Evolutionary conservation across 2,113 vertebrate species (phyloP), one percentile per base, ranked within the genome.

Genomic region (Brachypodius melanocephalos): DNA sequence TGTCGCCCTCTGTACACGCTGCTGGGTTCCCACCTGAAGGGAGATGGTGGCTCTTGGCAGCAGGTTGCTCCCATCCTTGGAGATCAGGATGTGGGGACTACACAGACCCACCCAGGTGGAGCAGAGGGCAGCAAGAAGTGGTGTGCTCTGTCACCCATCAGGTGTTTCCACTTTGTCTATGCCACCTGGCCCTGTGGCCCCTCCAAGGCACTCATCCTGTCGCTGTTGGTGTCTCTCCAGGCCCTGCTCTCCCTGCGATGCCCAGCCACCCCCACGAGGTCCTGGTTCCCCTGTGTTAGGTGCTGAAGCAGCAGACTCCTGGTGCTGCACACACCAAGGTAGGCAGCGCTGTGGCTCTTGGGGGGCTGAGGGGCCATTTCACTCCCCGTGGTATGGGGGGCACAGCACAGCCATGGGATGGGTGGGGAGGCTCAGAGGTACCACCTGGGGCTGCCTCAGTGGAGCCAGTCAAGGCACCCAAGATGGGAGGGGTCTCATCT

Each of bases 191-290:
- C 25, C 34, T 9, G 55, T 49, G 29, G 25, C 58, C 55, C 29
- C 34, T n/a, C n/a, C 17, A 2, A 2, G 3, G 48, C 51, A 8
- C 85, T 97, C 79, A 97, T 49, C 17, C 54, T 85, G 8, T 65
- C 0, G 0, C 67, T 66, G 67, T 91, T 0, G 38, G 62, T 96
- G 71, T 96, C 94, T 94, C 90, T 4, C 0, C 92, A 97, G 96
- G 96, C 43, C 71, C 80, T 3, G 29, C 84, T 85, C 38, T 85
- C 78, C 87, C 71, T 97, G 96, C 66, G 14, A 97, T 97, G 96
- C 92, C n/a, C 95, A 93, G 75, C 62, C 59, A 2, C 45, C 74
- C 67, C 74, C 1, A 1, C 4, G 1, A 88, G 85, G 8, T 52
- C 62, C 74, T 65, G 26, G 21, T 40, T 67, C 79, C 69, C 22